Percentiles rank a stretch among this genome's conserved stretches.
phyloP scores from a whole-genome alignment of 2,797 vertebrate species.

The Pangasius djambal region DNA sequence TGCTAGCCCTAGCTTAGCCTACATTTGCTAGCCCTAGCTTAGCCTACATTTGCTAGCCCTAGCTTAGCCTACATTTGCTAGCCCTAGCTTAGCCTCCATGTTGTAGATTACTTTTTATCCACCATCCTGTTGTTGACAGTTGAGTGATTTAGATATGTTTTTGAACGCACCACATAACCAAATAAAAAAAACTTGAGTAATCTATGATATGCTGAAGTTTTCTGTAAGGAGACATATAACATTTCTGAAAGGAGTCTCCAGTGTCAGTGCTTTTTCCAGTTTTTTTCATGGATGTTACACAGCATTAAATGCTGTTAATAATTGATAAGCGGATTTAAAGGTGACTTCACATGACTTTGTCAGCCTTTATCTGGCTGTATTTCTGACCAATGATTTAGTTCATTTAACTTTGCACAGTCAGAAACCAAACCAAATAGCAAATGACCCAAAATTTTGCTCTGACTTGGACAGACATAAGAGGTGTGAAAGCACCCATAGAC shows the following conservation, averaged over 20 bases:
- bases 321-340: not conserved
- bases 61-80: not conserved
- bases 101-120: not conserved
- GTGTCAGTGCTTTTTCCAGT: not conserved
- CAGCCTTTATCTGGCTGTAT: not conserved
- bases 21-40: too few relatives aligned
- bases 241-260: not conserved
- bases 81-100: not conserved
- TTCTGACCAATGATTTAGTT: too few relatives aligned
- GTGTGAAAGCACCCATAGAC: not conserved
- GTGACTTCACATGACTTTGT: not conserved
- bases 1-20: not conserved
- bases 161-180: not conserved
- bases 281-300: not conserved
- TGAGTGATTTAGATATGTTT: not conserved
- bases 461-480: not conserved
- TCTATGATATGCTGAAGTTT: not conserved
- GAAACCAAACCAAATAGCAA: not conserved
- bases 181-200: too few relatives aligned
- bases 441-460: not conserved
- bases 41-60: not conserved
- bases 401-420: not conserved
- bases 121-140: not conserved
- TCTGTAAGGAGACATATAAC: not conserved
- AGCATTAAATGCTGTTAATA: not conserved